These are phyloP conservation scores for Phylloscopus trochilus DNA, from an alignment of 2,113 vertebrate genomes.

Conservation along the genomic window DNA sequence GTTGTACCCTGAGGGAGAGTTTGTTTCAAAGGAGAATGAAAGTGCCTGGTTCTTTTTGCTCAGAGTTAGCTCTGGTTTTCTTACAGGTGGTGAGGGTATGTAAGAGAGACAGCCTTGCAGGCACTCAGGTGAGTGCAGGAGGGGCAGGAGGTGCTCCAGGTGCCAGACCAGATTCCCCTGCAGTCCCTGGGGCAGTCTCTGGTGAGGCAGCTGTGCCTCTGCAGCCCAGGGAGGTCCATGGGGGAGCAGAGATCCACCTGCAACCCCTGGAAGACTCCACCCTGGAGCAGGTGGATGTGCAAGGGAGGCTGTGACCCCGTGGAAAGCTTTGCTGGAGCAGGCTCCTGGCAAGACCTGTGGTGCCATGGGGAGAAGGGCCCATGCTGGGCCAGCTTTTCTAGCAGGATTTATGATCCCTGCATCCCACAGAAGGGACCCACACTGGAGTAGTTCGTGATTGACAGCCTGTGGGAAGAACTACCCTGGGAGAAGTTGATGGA, in stretches of 20 bases:
- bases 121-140: not conserved
- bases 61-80: not conserved
- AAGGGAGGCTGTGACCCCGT: rapidly evolving
- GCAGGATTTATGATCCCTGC: not conserved
- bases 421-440: not conserved
- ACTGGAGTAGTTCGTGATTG: not conserved
- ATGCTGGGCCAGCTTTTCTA: not conserved
- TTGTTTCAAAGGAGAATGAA: not conserved
- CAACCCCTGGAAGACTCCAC: not conserved
- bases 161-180: not conserved
- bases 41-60: not conserved
- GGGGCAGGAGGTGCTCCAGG: not conserved
- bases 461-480: not conserved
- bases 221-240: not conserved
- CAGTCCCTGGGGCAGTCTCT: not conserved
- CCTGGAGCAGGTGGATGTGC: not conserved
- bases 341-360: not conserved
- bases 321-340: not conserved
- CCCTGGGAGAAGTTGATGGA: not conserved
- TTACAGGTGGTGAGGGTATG: not conserved
- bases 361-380: rapidly evolving
- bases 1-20: not conserved
- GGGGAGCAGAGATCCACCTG: not conserved
- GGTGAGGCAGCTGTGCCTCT: not conserved
- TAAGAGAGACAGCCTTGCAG: not conserved